Base-by-base conservation (phyloP, 2,113 vertebrate genomes). In the Megaceryle torquata region DNA sequence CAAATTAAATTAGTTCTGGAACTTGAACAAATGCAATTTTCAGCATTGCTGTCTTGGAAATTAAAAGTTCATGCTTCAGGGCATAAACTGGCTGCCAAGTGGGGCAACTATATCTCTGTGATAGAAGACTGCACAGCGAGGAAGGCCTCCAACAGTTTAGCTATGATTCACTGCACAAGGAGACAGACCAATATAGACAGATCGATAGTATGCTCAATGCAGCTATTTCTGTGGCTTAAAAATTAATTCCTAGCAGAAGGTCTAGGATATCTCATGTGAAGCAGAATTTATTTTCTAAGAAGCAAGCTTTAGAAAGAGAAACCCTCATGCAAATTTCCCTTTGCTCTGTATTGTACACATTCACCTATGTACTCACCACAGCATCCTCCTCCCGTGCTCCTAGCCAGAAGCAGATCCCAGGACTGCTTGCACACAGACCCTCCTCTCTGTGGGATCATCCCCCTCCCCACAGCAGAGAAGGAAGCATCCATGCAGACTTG, bases 1-100 rank as follows among this genome's bases (percentile, higher is more conserved):
- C 37, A 93, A 95, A 96, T 94, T 90, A 92, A 96, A 96, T 89
- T 95, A 90, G 75, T 89, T 94, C 79, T 91, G 94, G 82, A 80
- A 18, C 28, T 57, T 91, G 79, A 92, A 80, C 86, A 92, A 94
- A 84, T 59, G 90, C 28, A 74, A 89, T 89, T 97, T 96, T 89
- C 80, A 96, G 84, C 17, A 64, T 14, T 68, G 88, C 76, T 86
- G 43, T 89, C 78, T 86, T 88, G 86, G 91, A 95, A 90, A 96
- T 96, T 88, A 91, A 78, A 91, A 95, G 70, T 86, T 96, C 72
- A 92, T 75, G 81, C 94, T 96, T 96, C 75, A 83, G 84, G 86
- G 85, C 70, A 92, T 83, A 93, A 84, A 79, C 51, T 79, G 75
- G 41, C 91, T 0, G 5, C 82, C 88, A 83, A 82, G 29, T 74